Percentiles rank a stretch among this genome's conserved stretches.
Conservation (phyloP, 2,113 vertebrate species). For the Girardinichthys multiradiatus region DNA sequence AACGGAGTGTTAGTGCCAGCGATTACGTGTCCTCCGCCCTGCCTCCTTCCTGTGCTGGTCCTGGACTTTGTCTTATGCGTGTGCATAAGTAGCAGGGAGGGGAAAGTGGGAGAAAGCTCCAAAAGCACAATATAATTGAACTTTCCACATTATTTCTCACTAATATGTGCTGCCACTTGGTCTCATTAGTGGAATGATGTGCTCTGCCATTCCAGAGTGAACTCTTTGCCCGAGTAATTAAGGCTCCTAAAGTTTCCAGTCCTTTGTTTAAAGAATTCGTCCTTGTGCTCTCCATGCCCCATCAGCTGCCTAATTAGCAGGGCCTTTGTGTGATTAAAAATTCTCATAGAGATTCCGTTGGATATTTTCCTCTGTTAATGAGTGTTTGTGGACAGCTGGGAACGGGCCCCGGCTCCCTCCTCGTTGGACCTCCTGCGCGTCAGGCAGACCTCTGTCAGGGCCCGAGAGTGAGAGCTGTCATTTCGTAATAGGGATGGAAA, state of each 20-base stretch:
- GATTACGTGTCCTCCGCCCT: conserved; percentile 75
- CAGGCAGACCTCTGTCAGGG: conserved; percentile 96
- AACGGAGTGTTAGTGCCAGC: conserved; percentile 77
- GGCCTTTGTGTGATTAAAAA: conserved; percentile 98
- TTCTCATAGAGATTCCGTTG: conserved; percentile 99
- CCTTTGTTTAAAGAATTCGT: conserved; percentile 99
- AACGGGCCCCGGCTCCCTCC: conserved; percentile 86
- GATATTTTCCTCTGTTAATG: conserved; percentile 99
- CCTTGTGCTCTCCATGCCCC: conserved; percentile 99
- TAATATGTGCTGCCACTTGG: conserved; percentile 87
- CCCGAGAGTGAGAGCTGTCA: conserved; percentile 99
- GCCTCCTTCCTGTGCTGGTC: conserved; percentile 72
- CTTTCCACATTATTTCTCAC: conserved; percentile 87
- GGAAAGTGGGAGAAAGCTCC: conserved; percentile 74
- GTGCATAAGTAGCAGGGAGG: conserved; percentile 77
- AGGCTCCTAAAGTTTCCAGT: conserved; percentile 99
- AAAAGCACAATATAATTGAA: conserved; percentile 89
- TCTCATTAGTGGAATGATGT: conserved; percentile 97
- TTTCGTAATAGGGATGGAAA: conserved; percentile 94
- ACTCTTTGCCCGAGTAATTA: conserved; percentile 99
- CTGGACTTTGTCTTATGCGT: conserved; percentile 81
- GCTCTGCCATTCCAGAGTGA: conserved; percentile 99
- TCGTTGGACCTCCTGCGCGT: conserved; percentile 91
- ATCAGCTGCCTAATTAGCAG: conserved; percentile 99
- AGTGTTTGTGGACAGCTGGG: conserved; percentile 99